Base-by-base conservation (phyloP, 2,113 vertebrate species). In the Scolopax mira region DNA sequence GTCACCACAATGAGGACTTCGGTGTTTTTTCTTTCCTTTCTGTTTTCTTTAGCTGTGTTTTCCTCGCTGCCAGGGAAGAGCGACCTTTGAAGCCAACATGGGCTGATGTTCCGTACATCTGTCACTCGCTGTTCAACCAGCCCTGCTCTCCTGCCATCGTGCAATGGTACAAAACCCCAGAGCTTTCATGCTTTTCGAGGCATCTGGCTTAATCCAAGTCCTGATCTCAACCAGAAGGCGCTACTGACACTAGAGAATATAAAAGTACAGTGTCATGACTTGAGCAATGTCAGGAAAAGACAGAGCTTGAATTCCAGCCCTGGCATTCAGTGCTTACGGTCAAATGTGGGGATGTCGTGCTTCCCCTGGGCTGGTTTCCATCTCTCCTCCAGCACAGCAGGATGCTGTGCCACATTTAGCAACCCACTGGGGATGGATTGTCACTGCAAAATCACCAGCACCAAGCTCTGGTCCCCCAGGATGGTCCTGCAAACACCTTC, bases 261-360 rank as follows among this genome's bases (percentile, higher is more conserved):
- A 27, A 22, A 72, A 37, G 18, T 5, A 18, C 66, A 39, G 46
- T 41, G 39, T 58, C 16, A 1, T 18, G 55, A 30, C 58, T n/a
- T 39, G 44, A 78, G 78, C 21, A 17, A n/a, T 4, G 42, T 27
- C 33, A 30, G 6, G 18, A 39, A 61, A 61, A 55, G 24, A 5
- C 28, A 25, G 35, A 22, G 23, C 28, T 64, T 37, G 42, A 64
- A 48, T 6, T 19, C 30, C 18, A n/a, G 48, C 39, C 33, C 60
- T 30, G 24, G 48, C n/a, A 10, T 35, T 19, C 4, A 1, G 30
- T 21, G 35, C 60, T 33, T 54, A 9, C 15, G 16, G 83, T 54
- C 27, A 3, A 9, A 51, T 2, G 6, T 12, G 0, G 1, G 49
- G 73, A 10, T 14, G 19, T 6, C 5, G 18, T 16, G 28, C 46